Evolutionary conservation across 2,113 vertebrate genomes (phyloP).

Genomic region (Sciurus niger): DNA sequence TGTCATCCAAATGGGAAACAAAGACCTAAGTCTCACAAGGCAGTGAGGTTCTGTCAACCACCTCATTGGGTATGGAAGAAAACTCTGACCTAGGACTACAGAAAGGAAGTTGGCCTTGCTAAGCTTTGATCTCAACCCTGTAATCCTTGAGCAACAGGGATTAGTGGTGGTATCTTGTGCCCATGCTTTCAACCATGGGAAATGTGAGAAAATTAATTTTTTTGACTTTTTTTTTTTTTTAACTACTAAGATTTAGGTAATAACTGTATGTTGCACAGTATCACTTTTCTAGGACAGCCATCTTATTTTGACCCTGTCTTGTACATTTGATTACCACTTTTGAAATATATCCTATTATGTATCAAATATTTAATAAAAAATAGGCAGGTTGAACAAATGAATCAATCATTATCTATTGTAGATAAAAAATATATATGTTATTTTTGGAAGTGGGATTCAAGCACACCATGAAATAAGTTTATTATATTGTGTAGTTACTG

Average conservation of each 20-base stretch:
- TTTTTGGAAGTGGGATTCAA: constrained; percentile 8
- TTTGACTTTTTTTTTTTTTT: background rate
- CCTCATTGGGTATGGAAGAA: background rate
- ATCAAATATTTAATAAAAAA: constrained; percentile 10
- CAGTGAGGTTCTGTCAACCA: background rate
- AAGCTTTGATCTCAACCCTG: background rate
- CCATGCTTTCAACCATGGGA: background rate
- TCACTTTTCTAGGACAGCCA: background rate
- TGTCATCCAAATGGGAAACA: background rate
- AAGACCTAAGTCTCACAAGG: background rate
- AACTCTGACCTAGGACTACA: background rate
- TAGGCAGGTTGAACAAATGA: background rate
- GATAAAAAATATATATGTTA: background rate
- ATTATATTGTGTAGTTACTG: background rate
- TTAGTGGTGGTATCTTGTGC: accelerated
- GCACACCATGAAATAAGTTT: background rate
- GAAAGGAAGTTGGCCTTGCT: background rate
- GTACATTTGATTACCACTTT: background rate
- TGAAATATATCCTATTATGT: background rate
- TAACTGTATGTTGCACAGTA: background rate
- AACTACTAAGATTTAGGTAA: background rate
- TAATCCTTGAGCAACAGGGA: background rate
- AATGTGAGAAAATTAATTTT: background rate
- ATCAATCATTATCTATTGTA: background rate
- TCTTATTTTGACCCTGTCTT: background rate